Evolutionary conservation across 64 coral and sea anemone genomes (phyloP), one percentile per base, ranked within the genome.

Genomic region (Exaiptasia diaphana): DNA sequence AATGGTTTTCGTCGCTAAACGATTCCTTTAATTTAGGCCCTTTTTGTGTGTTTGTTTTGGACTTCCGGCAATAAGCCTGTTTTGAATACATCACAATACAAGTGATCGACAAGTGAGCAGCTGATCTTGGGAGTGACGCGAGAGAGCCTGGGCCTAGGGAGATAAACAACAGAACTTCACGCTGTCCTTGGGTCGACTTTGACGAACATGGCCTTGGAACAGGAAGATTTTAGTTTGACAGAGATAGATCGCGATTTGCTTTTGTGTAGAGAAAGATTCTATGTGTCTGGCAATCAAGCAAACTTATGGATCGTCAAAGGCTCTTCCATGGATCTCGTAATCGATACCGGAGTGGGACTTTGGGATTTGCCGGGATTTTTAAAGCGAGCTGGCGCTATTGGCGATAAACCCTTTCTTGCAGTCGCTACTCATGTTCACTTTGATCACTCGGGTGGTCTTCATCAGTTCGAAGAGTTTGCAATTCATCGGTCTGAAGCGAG

Each of bases 391-490:
- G 55, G 63, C 17, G 73, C 83, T 40, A 93, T 93, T 35, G 90
- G 90, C 0, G 67, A 93, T 33, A 93, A 93, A 17, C 90, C 83
- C 8, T 82, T 75, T 5, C 55, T 79, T 38, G 90, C 90, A 34
- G 83, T 93, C 1, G 90, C 90, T 29, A 93, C 90, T 20, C 90
- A 93, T 45, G 22, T 93, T 34, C 90, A 93, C 50, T 93, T 87
- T 44, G 90, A 93, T 68, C 90, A 93, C 57, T 86, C 90, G 0
- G 90, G 90, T 23, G 90, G 90, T 14, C 20, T 93, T 22, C 68
- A 93, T 59, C 90, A 93, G 83, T 93, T 93, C 58, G 83, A 93
- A 40, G 70, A 93, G 58, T 79, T 93, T 10, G 83, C 83, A 13
- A 93, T 93, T 44, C 90, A 93, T 74, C 45, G 39, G 12, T 49